Conservation (phyloP, 2,888 invertebrate species). For the Agrochola lota region DNA sequence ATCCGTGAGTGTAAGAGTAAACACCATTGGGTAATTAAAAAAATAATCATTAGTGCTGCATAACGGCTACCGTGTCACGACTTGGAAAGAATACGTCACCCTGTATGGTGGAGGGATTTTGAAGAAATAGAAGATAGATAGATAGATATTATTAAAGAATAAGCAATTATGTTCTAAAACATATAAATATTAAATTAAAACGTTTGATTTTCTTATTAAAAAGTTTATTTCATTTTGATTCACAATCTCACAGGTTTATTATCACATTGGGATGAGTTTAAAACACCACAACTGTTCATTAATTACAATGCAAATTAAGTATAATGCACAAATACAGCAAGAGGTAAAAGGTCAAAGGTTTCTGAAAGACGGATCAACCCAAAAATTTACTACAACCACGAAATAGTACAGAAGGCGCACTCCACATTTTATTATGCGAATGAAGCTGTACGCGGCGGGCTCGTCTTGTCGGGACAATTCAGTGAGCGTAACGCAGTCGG, state of each 20-base stretch:
- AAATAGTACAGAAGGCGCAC: too few species aligned
- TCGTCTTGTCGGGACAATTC: too few species aligned
- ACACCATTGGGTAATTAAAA: not conserved
- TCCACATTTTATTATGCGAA: too few species aligned
- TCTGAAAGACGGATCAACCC: not conserved
- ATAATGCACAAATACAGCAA: not conserved
- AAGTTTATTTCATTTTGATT: constrained; percentile 43
- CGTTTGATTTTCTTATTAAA: constrained; percentile 13
- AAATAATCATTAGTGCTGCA: not conserved
- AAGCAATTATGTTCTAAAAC: not conserved
- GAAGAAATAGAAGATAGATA: too few species aligned
- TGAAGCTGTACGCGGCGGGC: too few species aligned
- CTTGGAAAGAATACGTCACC: not conserved
- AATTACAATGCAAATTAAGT: constrained; percentile 6
- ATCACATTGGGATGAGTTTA: constrained; percentile 35
- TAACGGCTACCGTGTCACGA: not conserved
- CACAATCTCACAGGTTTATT: constrained; percentile 49
- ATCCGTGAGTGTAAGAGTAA: not conserved
- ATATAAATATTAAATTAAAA: not conserved
- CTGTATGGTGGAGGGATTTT: constrained; percentile 5
- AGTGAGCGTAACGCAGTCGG: too few species aligned
- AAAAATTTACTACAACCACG: not conserved
- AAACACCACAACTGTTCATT: constrained; percentile 10
- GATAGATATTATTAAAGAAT: not conserved
- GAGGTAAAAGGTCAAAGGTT: constrained; percentile 1